A percentile compares a stretch with the other conserved stretches of the same genome.
phyloP scores from a whole-genome alignment of 2,113 vertebrate species.

The Desmodus rotundus region DNA sequence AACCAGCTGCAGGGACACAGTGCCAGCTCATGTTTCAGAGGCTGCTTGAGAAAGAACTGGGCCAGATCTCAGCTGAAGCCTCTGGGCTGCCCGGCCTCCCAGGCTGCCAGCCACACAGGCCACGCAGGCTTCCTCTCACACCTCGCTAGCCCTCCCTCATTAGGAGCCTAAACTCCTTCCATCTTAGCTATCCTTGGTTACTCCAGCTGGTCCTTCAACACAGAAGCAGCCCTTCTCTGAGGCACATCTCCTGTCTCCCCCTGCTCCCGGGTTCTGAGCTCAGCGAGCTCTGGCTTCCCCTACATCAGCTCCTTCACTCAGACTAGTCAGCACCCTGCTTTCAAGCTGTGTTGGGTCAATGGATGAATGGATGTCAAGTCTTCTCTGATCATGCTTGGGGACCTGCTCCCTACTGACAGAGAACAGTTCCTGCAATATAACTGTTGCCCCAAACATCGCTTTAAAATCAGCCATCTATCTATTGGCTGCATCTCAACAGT shows the following conservation, averaged over 20 bases:
- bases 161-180: not conserved
- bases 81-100: not conserved
- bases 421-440: not conserved
- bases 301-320: not conserved
- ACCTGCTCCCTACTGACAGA: not conserved
- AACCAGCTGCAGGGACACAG: slow-evolving; percentile 14
- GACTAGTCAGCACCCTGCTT: too few species aligned
- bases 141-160: not conserved
- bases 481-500: too few species aligned
- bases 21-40: not conserved
- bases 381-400: not conserved
- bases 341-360: accelerated
- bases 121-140: not conserved
- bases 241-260: not conserved
- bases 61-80: not conserved
- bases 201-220: not conserved
- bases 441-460: not conserved
- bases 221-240: not conserved
- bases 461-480: not conserved
- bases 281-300: too few species aligned
- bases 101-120: not conserved
- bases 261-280: not conserved
- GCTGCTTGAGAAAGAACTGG: not conserved
- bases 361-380: not conserved
- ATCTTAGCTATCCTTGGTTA: not conserved